A percentile compares a stretch with the other conserved stretches of the same genome.
phyloP scores from a whole-genome alignment of 2,113 vertebrate genomes.

The Phalacrocorax brasilianus region DNA sequence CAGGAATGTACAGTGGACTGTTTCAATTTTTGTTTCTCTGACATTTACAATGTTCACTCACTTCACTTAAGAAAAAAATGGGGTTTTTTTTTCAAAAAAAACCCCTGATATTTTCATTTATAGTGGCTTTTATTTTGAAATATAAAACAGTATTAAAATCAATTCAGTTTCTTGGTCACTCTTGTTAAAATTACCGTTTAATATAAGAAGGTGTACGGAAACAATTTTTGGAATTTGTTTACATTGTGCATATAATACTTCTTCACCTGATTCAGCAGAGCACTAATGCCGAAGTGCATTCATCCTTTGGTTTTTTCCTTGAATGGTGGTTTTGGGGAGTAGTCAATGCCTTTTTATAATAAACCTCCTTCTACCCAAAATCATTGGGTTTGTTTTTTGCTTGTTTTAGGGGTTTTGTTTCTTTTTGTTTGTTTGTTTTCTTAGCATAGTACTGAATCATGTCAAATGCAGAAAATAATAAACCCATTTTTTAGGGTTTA shows the following conservation, averaged over 20 bases:
- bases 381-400: fast-evolving
- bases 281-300: not conserved
- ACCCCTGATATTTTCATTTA: not conserved
- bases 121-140: not conserved
- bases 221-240: not conserved
- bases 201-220: not conserved
- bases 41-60: constrained; percentile 48
- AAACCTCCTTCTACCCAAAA: not conserved
- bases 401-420: not conserved
- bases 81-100: not conserved
- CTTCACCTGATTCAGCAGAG: not conserved
- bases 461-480: not conserved
- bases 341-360: not conserved
- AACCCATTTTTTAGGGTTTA: fast-evolving
- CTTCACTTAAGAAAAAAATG: constrained; percentile 18
- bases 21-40: constrained; percentile 63
- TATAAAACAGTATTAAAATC: not conserved
- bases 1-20: constrained; percentile 66
- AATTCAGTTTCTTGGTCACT: not conserved
- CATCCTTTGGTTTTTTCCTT: not conserved
- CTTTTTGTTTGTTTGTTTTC: not conserved
- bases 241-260: not conserved
- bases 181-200: not conserved
- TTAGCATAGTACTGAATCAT: not conserved
- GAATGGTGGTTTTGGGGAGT: not conserved